phyloP scores from a whole-genome alignment of 2,113 vertebrate species.

The Stomatorhinus ivindoensis region DNA sequence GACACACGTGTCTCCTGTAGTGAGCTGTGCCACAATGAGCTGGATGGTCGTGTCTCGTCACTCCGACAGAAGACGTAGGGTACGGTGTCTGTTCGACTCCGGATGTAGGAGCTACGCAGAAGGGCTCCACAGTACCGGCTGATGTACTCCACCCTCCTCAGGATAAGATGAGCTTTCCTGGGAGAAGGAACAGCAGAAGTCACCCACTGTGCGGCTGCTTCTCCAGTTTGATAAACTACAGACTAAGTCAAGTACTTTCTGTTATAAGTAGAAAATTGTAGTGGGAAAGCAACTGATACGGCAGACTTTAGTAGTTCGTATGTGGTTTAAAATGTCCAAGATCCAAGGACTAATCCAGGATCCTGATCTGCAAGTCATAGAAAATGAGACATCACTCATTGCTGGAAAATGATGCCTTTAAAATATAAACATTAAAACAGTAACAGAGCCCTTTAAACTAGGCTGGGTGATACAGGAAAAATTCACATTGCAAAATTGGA shows the following conservation, averaged over 20 bases:
- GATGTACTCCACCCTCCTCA: conserved; percentile 81
- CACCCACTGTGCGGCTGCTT: background rate
- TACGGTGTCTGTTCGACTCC: conserved; percentile 87
- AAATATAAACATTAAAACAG: too few relatives aligned
- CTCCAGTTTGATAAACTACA: background rate
- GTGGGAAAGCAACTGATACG: background rate
- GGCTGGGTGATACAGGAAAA: too few relatives aligned
- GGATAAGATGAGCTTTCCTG: conserved; percentile 93
- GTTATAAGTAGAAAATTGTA: background rate
- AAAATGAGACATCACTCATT: too few relatives aligned
- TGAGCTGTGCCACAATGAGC: conserved; percentile 76
- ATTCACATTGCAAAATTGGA: too few relatives aligned
- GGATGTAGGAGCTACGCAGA: conserved; percentile 84
- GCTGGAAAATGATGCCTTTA: too few relatives aligned
- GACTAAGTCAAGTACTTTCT: background rate
- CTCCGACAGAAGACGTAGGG: conserved; percentile 86
- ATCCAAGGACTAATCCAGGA: background rate
- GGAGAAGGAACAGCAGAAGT: background rate
- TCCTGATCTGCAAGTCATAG: background rate
- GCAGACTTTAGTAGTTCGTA: background rate
- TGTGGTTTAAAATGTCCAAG: background rate
- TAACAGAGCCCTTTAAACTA: too few relatives aligned
- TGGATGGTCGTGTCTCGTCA: conserved; percentile 69
- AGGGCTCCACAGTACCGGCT: conserved; percentile 82
- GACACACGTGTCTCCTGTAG: conserved; percentile 81